Evolutionary conservation across 1,140 invertebrate genomes (phyloP).

Genomic region (Pseudomyrmex cubaensis): DNA sequence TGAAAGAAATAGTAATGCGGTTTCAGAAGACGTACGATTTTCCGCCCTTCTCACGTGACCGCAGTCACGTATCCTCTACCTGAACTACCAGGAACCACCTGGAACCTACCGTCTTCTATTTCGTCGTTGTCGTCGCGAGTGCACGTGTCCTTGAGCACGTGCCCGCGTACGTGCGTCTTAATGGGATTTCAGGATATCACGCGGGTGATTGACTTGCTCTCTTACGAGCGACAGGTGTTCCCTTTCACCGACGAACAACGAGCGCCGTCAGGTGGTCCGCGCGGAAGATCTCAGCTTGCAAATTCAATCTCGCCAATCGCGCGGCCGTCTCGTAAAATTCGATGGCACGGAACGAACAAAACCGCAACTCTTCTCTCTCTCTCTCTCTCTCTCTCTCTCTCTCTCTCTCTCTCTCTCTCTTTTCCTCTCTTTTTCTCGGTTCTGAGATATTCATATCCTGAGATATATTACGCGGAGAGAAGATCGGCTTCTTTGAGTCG

Average conservation of each 20-base stretch:
- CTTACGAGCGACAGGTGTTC: conserved; percentile 36
- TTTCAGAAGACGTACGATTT: neutral
- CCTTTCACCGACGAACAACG: neutral
- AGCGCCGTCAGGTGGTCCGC: neutral
- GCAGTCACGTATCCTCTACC: conserved; percentile 49
- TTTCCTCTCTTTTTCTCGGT: neutral
- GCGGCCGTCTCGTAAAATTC: conserved; percentile 44
- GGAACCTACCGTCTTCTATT: conserved; percentile 19
- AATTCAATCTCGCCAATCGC: conserved; percentile 51
- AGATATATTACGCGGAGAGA: conserved; percentile 45
- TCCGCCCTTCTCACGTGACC: neutral
- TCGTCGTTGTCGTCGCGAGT: neutral
- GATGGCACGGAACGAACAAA: conserved; percentile 32
- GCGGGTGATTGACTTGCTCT: conserved; percentile 13
- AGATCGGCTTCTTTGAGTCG: conserved; percentile 54
- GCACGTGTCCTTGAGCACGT: conserved; percentile 50
- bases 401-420: no score
- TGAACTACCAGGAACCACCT: conserved; percentile 29
- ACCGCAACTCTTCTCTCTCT: conserved; percentile 28
- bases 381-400: no score
- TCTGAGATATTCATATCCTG: conserved; percentile 42
- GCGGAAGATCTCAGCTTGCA: neutral
- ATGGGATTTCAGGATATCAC: conserved; percentile 33
- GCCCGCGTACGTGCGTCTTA: neutral
- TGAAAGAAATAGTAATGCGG: conserved; percentile 6